Evolutionary conservation across 1,140 invertebrate species (phyloP).

Genomic region (Drepana arcuata): DNA sequence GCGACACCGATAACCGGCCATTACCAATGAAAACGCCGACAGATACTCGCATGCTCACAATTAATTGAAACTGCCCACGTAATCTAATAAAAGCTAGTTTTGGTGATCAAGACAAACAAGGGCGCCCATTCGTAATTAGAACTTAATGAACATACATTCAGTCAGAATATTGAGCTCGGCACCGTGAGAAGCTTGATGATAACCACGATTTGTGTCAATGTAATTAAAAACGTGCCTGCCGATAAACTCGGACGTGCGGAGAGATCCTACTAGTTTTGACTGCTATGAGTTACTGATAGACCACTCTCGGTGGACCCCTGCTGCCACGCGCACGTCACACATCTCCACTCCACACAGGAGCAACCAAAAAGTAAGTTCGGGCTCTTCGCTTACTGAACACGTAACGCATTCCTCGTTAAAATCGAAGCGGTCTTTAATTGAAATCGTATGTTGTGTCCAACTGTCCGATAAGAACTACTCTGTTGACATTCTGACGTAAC

Average conservation of each 20-base stretch:
- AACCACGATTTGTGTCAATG: conserved; percentile 67
- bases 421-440: conserved; percentile 61
- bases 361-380: conserved; percentile 14
- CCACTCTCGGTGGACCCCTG: conserved; percentile 30
- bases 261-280: conserved; percentile 54
- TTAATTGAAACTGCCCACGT: conserved; percentile 71
- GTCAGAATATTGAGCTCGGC: conserved; percentile 60
- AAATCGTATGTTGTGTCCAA: conserved; percentile 62
- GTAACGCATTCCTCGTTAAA: conserved; percentile 49
- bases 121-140: conserved; percentile 69
- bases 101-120: conserved; percentile 67
- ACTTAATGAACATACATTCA: conserved; percentile 70
- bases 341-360: conserved; percentile 10
- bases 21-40: conserved; percentile 58
- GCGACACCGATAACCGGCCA: conserved; percentile 61
- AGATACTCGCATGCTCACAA: conserved; percentile 54
- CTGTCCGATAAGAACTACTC: conserved; percentile 46
- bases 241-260: conserved; percentile 55
- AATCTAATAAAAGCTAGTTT: conserved; percentile 70
- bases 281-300: conserved; percentile 44
- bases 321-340: conserved; percentile 5
- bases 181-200: conserved; percentile 66
- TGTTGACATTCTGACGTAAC: conserved; percentile 41
- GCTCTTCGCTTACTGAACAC: conserved; percentile 35
- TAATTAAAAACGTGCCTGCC: conserved; percentile 68